Base-by-base conservation (phyloP, 2,797 vertebrate species). In the Pantherophis alleghaniensis region DNA sequence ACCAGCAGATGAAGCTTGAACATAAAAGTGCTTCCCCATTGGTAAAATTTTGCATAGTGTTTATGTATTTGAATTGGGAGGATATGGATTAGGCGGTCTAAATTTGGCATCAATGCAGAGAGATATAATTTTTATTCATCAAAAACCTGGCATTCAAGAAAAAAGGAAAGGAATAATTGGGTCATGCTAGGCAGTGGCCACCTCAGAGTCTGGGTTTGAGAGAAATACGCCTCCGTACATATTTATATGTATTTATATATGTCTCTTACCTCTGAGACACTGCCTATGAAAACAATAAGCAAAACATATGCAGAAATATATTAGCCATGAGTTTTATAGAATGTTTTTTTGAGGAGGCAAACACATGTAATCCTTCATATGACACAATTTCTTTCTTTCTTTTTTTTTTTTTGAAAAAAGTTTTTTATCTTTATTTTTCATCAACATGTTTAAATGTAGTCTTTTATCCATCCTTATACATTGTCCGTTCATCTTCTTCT, bases 11-110 rank as follows among this genome's bases (percentile, higher is more conserved):
- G 87, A 90, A 90, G 56, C 86, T n/a, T 60, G 0, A 2, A 92
- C 63, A 18, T 13, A 7, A 96, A 96, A 96, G 83, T 53, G 63
- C 92, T 92, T 1, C 0, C 22, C 0, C 90, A 7, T 26, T 2
- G 57, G 55, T 90, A 55, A 92, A 95, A 89, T 91, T 94, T 91
- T 6, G 0, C 5, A 11, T 88, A 95, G 89, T 69, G 79, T 28
- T 61, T 93, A 88, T 83, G 87, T 92, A 90, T 32, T 5, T 0
- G 51, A 86, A 56, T 61, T 88, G 89, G 93, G 51, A 1, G 20
- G 51, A 79, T 47, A 20, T 60, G 79, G 66, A 91, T n/a, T 92
- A 18, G 88, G 87, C 94, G 28, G 94, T 57, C 28, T 59, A 53
- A 83, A 56, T 3, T 47, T 28, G 32, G 13, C 86, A 47, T 28